Conservation (phyloP, 2,888 invertebrate genomes). For the Synanthedon myopaeformis region DNA sequence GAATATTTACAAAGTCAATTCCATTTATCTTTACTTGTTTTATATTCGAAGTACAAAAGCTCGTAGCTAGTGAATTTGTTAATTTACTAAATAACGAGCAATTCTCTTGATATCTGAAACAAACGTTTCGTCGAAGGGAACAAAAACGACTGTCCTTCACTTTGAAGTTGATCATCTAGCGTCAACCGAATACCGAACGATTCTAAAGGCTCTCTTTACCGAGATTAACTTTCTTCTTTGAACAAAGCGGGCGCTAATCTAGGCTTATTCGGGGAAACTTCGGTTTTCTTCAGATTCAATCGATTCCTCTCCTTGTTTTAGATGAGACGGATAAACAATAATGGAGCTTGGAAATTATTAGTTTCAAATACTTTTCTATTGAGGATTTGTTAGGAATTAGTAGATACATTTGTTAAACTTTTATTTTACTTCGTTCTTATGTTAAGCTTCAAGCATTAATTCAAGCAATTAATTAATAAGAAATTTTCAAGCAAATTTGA, state of each 20-base stretch:
- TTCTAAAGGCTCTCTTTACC: constrained; percentile 12
- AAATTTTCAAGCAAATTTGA: too few relatives aligned
- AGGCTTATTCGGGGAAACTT: constrained; percentile 21
- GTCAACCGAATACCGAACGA: constrained; percentile 9
- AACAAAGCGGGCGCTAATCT: constrained; percentile 31
- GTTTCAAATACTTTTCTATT: background rate
- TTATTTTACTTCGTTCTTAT: background rate
- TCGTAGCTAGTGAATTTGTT: background rate
- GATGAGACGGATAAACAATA: constrained; percentile 2
- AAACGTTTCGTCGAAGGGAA: constrained; percentile 1
- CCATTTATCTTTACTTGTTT: too few relatives aligned
- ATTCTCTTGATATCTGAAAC: background rate
- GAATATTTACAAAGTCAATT: too few relatives aligned
- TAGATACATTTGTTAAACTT: background rate
- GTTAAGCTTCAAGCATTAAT: too few relatives aligned
- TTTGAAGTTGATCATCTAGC: constrained; percentile 5
- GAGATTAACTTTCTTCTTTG: constrained; percentile 18
- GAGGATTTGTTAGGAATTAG: background rate
- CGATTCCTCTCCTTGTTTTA: constrained; percentile 13
- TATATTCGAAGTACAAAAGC: background rate
- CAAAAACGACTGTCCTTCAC: constrained; percentile 1
- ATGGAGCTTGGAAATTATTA: constrained; percentile 5
- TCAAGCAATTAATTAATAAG: too few relatives aligned
- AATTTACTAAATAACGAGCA: constrained; percentile 6
- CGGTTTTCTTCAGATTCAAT: constrained; percentile 22